Percentiles rank a stretch among this genome's conserved stretches.
These are phyloP conservation scores for Paralvinella palmiformis DNA, from an alignment of 1,140 invertebrate genomes.

Conservation along the genomic window DNA sequence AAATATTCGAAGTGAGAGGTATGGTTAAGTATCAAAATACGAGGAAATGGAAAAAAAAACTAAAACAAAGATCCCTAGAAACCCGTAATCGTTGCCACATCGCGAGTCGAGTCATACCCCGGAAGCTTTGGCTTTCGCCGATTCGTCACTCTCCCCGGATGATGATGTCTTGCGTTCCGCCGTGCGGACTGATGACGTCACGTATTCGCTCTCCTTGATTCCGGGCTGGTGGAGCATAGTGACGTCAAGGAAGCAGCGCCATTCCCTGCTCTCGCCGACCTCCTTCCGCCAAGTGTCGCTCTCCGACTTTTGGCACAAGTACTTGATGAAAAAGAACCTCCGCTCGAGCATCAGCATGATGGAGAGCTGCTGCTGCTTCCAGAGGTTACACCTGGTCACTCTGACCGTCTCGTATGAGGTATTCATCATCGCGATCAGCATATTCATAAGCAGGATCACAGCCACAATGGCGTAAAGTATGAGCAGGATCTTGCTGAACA, in stretches of 20 bases:
- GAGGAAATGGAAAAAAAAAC: too few species aligned
- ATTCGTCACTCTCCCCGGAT: too few species aligned
- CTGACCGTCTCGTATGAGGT: conserved; percentile 10
- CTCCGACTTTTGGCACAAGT: conserved; percentile 41
- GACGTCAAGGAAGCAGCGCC: conserved; percentile 54
- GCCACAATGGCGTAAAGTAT: conserved; percentile 19
- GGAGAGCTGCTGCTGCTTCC: conserved; percentile 19
- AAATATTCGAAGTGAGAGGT: too few species aligned
- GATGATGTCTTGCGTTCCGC: too few species aligned
- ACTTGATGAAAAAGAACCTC: conserved; percentile 11
- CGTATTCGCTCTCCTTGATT: too few species aligned
- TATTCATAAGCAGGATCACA: conserved; percentile 18
- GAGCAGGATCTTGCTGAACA: conserved; percentile 12
- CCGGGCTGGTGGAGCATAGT: conserved; percentile 22
- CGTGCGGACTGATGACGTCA: too few species aligned
- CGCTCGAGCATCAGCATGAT: conserved; percentile 19
- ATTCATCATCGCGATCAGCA: conserved; percentile 21
- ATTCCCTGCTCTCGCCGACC: conserved; percentile 69
- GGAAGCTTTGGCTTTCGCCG: too few species aligned
- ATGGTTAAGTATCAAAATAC: too few species aligned
- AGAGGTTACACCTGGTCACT: conserved; percentile 14
- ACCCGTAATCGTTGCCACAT: too few species aligned
- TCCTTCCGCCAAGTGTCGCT: conserved; percentile 70
- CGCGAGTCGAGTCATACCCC: too few species aligned
- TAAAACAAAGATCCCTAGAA: too few species aligned